Percentiles rank a stretch among this genome's conserved stretches.
These are phyloP conservation scores for Zosterops pallidus DNA, from an alignment of 2,113 vertebrate genomes.

Conservation along the genomic window DNA sequence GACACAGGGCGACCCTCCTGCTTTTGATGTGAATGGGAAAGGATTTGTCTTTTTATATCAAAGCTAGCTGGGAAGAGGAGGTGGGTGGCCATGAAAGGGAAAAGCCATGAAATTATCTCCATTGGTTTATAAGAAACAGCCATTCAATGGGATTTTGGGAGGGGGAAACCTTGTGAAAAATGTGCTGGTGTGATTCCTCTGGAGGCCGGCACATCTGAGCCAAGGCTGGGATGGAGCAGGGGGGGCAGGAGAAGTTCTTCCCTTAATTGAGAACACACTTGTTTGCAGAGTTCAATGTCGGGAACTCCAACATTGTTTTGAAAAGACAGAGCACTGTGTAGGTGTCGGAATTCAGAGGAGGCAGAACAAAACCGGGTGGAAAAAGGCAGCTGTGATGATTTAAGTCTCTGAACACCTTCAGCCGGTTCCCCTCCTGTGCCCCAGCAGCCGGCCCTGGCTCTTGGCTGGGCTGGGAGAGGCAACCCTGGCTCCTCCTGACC, in stretches of 20 bases:
- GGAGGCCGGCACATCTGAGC: conserved; percentile 43
- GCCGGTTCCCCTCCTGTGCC: not conserved
- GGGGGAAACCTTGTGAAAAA: conserved; percentile 62
- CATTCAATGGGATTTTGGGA: conserved; percentile 36
- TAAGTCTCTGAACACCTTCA: conserved; percentile 38
- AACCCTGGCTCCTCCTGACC: not conserved
- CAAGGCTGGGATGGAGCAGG: not conserved
- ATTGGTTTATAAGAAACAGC: conserved; percentile 66
- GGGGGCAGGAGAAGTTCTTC: conserved; percentile 51
- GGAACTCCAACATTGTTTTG: conserved; percentile 63
- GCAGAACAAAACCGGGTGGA: conserved; percentile 51
- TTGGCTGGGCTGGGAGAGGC: not conserved
- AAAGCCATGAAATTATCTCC: conserved; percentile 61
- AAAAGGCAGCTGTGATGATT: conserved; percentile 62
- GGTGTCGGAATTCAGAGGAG: conserved; percentile 63
- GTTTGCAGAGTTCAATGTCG: conserved; percentile 58
- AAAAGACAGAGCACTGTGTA: conserved; percentile 48
- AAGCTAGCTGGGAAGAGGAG: conserved; percentile 55
- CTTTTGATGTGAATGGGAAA: conserved; percentile 66
- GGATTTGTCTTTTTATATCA: conserved; percentile 68
- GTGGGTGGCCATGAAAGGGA: conserved; percentile 63
- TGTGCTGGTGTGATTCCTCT: conserved; percentile 57
- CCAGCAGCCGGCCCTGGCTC: not conserved
- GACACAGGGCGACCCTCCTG: conserved; percentile 49
- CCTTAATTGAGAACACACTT: conserved; percentile 70